Base-by-base conservation (phyloP, 2,797 vertebrate species). In the Poecilia velifera region DNA sequence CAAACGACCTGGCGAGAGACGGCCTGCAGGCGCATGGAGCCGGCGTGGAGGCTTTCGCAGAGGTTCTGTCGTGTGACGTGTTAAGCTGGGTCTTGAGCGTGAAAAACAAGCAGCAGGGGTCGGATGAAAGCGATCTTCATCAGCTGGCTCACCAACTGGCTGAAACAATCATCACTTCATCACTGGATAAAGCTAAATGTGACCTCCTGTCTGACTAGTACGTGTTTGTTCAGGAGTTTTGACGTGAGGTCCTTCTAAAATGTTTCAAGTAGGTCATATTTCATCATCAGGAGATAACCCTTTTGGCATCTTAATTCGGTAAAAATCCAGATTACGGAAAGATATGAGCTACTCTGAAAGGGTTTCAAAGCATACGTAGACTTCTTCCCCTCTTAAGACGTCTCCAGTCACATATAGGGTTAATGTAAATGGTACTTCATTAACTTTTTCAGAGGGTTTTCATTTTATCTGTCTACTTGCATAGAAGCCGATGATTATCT, bases 1-100 rank as follows among this genome's bases (percentile, higher is more conserved):
- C 70, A 0, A 72, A 77, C 0, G 86, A 90, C 4, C n/a, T 72
- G 55, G 34, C 31, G 0, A 57, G 41, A 28, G 88, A 79, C 45
- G 3, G 4, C 28, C 66, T 13, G 0, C 81, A 82, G 25, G 82
- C 18, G 7, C 80, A 73, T 5, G 83, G 76, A 14, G 49, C 85
- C 72, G 41, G 18, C 22, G 28, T 93, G 51, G 89, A 86, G 75
- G 86, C 77, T 25, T 96, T 94, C 4, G 95, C 95, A 0, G 89
- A 94, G 70, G 82, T 78, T 41, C 81, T 96, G n/a, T 95, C 95
- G 0, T 73, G 70, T 66, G 87, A 94, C 25, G 91, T 96, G 80
- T 57, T 96, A 0, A 71, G 81, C 45, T 83, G 84, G 72, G 89
- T 88, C 25, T n/a, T 83, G 18, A 45, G 20, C 0, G 16, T 46